Evolutionary conservation across 2,888 invertebrate species (phyloP), one percentile per base, ranked within the genome.

Genomic region (Phasia obesa): DNA sequence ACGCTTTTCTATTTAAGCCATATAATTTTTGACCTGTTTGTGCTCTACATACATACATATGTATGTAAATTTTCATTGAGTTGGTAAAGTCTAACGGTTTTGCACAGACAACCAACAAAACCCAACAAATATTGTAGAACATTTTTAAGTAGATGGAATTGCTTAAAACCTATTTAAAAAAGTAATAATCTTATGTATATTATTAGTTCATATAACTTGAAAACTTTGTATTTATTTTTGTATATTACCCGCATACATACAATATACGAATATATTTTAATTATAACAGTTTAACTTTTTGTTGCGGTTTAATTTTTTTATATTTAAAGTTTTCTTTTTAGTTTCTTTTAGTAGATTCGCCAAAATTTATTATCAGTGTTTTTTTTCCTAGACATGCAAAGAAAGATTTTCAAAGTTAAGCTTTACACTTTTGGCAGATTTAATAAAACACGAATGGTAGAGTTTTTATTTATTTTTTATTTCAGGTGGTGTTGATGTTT

Each of bases 401-500:
- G 49, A 59, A 71, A 71, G 6, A 5, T 44, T 42, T 42, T 64
- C 42, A 17, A 65, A 64, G 17, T 59, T 51, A 27, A 47, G 42
- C 25, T 69, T 69, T 76, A 44, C 71, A 69, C 73, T 78, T 74
- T 82, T 73, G 49, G 62, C 55, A 69, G 73, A 67, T 73, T 82
- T 62, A 73, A 59, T 59, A 65, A 81, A 65, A 51, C 82, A 82
- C 82, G 82, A 78, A 78, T 47, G 35, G 59, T 65, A 38, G 51
- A 57, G 38, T 69, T 35, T 53, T 31, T 23, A 47, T 47, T 38
- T 23, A 6, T 51, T 23, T 23, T 71, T 35, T 60, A 70, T 47
- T 47, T 67, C 15, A 27, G 47, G 19, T 75, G 47, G 19, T 75
- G 42, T 53, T 55, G 44, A 57, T 62, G 60, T 35, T 81, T 25